Evolutionary conservation across 2,113 vertebrate genomes (phyloP), one percentile per base, ranked within the genome.

Genomic region (Sialia sialis): DNA sequence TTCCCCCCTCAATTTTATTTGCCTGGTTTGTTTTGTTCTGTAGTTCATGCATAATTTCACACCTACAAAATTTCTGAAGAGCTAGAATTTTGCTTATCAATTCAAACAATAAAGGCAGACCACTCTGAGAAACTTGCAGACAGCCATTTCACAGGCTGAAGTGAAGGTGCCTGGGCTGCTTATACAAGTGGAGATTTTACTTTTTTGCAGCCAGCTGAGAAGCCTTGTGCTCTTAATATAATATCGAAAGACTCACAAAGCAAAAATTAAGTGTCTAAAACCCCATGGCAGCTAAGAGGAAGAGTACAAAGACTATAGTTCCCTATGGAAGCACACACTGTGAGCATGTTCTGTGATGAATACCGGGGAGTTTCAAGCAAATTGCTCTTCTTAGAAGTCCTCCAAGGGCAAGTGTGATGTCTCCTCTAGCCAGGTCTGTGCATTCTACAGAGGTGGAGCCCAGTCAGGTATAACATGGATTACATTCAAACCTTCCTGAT

Each of bases 21-120:
- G 25, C 17, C 13, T 75, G 55, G 11, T 76, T 87, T 85, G 46
- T 62, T 82, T 93, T 95, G 34, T 86, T 94, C 85, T 27, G 16
- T 46, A 87, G 18, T 43, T 80, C 64, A 83, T 49, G 83, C 34
- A 91, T 93, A 80, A 91, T 89, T 93, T 85, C 80, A 95, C 41
- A 95, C 75, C 67, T 74, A 59, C 17, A 27, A 73, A 59, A 69
- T 66, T 90, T 92, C 60, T 82, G 56, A 92, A 70, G 69, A 94
- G 70, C 59, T 59, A 84, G 26, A 32, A 73, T 85, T 92, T 78
- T 67, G 32, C 56, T 74, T 87, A 87, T 86, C 67, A 64, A 21
- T 58, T 92, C 90, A 55, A 89, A 88, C 48, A 90, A 75, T 80
- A 83, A 84, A 84, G 48, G 62, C 38, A 77, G 30, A 54, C 44